Evolutionary conservation across 2,113 vertebrate species (phyloP).

Genomic region (Antechinus stuartii): DNA sequence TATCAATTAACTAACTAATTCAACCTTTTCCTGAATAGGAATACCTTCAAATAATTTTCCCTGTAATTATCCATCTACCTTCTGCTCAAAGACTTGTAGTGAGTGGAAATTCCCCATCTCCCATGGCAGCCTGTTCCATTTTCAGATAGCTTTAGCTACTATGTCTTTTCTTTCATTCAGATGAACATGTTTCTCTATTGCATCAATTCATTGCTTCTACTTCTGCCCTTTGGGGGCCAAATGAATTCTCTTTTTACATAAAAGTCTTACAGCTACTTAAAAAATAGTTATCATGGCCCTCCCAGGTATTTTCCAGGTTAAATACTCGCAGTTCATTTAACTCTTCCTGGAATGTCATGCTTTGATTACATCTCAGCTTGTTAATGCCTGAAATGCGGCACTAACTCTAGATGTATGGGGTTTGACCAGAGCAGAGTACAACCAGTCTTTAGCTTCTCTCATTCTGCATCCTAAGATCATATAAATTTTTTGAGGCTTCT

Average conservation of each 20-base stretch:
- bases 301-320: background rate
- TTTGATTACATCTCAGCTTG: background rate
- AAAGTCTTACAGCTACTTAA: background rate
- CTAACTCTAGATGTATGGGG: background rate
- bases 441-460: background rate
- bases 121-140: background rate
- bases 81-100: background rate
- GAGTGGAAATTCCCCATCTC: background rate
- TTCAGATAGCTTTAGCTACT: background rate
- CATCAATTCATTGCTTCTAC: background rate
- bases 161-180: background rate
- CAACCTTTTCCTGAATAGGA: background rate
- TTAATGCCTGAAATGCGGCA: background rate
- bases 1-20: background rate
- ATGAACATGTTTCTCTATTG: background rate
- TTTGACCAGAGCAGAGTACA: background rate
- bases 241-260: background rate
- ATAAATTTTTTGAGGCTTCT: too few relatives aligned
- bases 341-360: background rate
- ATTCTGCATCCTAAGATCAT: background rate
- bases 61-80: background rate
- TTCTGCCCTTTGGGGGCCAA: too few relatives aligned
- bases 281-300: background rate
- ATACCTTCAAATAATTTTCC: background rate
- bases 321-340: background rate